Evolutionary conservation across 2,797 vertebrate genomes (phyloP), one percentile per base, ranked within the genome.

Genomic region (Gymnoscopelus microlampas): DNA sequence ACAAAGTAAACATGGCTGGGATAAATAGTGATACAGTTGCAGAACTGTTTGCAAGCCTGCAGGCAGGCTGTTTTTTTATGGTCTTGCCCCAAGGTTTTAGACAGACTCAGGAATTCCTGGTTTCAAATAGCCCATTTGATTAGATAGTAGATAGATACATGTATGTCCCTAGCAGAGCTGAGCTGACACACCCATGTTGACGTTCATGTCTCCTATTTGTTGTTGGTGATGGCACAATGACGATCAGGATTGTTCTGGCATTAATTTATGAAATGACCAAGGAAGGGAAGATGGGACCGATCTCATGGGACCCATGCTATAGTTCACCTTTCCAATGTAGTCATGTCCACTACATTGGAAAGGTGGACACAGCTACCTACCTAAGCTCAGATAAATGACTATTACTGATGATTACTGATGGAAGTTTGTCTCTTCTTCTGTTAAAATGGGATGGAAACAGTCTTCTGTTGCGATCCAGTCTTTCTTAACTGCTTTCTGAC

Each of bases 141-240:
- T 65, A 61, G 67, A 77, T 76, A 67, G 63, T 77, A 67, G 61
- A 14, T 70, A 7, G 69, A 50, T 68, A 63, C 49, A 9, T 60
- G 24, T 51, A 2, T 3, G 11, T 51, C 24, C 75, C 63, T 83
- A 87, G 79, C 76, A 75, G 79, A 72, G 55, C 44, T 15, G 39
- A 48, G 76, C 78, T 35, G 83, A 91, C 88, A 89, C 88, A 78
- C 86, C 87, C 89, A 79, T 81, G 47, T 68, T 74, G 69, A 39
- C 73, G 63, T 51, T 77, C 39, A 19, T 63, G 55, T 61, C 63
- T 11, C 56, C 74, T 14, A 49, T 50, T 55, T 65, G 44, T 53
- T 32, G 19, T 14, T 58, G 49, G 39, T 44, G 6, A 3, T 48
- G 7, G 47, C 2, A 44, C 39, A 44, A 3, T 10, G 65, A 63